Evolutionary conservation across 2,888 invertebrate species (phyloP).

Genomic region (Podabrus alpinus): DNA sequence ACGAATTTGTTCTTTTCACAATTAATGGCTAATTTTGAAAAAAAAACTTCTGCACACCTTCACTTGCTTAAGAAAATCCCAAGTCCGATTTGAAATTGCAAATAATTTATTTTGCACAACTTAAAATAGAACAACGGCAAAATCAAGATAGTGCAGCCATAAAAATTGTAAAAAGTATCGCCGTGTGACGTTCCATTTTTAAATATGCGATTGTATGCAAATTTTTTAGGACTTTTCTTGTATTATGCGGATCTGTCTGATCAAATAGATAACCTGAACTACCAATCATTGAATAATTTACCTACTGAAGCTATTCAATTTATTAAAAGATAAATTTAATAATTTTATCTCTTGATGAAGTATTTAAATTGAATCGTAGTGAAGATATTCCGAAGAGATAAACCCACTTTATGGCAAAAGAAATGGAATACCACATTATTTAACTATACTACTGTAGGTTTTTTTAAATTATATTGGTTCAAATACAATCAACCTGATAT

Average conservation of each 20-base stretch:
- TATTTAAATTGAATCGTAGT: neutral
- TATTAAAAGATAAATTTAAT: neutral
- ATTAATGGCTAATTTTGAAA: neutral
- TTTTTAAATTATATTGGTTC: neutral
- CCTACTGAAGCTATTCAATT: neutral
- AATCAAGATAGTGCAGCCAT: neutral
- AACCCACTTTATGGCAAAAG: neutral
- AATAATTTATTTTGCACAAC: neutral
- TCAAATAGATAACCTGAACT: neutral
- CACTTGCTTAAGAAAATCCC: neutral
- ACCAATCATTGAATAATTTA: neutral
- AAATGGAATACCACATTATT: neutral
- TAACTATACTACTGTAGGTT: neutral
- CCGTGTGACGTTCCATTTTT: neutral
- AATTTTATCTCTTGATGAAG: neutral
- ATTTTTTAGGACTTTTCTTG: neutral
- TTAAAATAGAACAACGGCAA: neutral
- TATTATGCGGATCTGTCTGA: neutral
- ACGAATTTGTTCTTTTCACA: neutral
- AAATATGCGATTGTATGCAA: neutral
- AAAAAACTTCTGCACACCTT: neutral
- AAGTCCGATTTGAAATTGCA: neutral
- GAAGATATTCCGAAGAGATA: neutral
- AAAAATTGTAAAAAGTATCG: neutral
- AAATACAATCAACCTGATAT: neutral